Base-by-base conservation (phyloP, 2,113 vertebrate genomes). In the Chaetodon auriga region DNA sequence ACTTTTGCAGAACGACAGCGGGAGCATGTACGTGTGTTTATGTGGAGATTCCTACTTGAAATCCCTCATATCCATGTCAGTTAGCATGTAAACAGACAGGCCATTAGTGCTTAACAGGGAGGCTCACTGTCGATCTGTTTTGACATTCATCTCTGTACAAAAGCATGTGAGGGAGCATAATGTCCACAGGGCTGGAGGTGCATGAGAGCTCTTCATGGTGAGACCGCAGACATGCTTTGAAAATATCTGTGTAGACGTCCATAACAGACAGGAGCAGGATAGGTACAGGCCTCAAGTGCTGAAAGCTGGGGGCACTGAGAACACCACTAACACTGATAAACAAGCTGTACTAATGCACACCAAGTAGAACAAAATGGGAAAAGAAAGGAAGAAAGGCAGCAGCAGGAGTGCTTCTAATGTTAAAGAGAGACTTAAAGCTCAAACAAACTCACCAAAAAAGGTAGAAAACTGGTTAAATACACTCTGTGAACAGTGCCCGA, bases 11-110 rank as follows among this genome's bases (percentile, higher is more conserved):
- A 58, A 18, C 19, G 45, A 7, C 9, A 64, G 46, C 23, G 45
- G 13, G 46, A 75, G 65, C 35, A 55, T 18, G 55, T 49, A 16
- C 68, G 74, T 51, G 51, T 55, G 68, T 75, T 65, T 70, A 7
- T 68, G 21, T 4, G 19, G 46, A 68, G 54, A 74, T 38, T 70
- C 60, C 14, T 46, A 46, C 68, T 70, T 30, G 23, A 77, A 85
- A 70, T 80, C 74, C 41, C 10, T 45, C 60, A 80, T 51, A 89
- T 81, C 30, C 46, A 71, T 63, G 66, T 78, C 63, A 71, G 73
- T 72, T 76, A 62, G 70, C 58, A 84, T 43, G 68, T 90, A 90
- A 92, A 92, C 90, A 93, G 70, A 84, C 38, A 25, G 58, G 75
- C 71, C 76, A 86, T 92, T 92, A 89, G 74, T 9, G 25, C 61